Base-by-base conservation (phyloP, 2,888 invertebrate species). In the Meta bourneti region DNA sequence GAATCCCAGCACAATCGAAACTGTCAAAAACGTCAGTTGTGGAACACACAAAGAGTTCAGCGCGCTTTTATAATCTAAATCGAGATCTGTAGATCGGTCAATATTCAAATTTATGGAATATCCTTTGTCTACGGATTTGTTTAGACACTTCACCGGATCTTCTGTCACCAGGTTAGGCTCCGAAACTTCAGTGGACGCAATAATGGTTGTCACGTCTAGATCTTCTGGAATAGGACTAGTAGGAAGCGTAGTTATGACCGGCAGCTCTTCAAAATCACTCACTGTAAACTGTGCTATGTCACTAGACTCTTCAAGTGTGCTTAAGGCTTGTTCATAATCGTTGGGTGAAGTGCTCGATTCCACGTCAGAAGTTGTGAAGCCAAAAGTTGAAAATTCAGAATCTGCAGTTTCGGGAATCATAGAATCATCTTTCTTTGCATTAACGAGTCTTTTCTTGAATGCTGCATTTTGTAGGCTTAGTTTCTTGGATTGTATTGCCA, bases 31-130 rank as follows among this genome's bases (percentile, higher is more conserved):
- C 20, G 34, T 71, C 11, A 61, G 7, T 61, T 52, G 16, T 52
- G 87, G 74, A 48, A 87, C 48, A 51, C 80, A 79, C 19, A 51
- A 52, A 8, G 11, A 51, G 19, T 54, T 74, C 71, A 20, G 5
- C 9, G 6, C n/a, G 16, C n/a, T 11, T 19, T 5, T 82, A 11
- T 49, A 8, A 4, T 34, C 8, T 19, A 1, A 52, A n/a, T 13
- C 13, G 13, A 20, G 48, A 34, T 13, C 13, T 48, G 11, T n/a
- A 77, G 52, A 7, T 34, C 34, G 34, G 34, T 34, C 34, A 34
- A 34, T 34, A 51, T 5, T 1, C 19, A n/a, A 51, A n/a, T 7
- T 77, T n/a, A 34, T 34, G 34, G 34, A 34, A 34, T 34, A 34
- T 19, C 8, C 19, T 19, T 51, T 51, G n/a, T 51, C 61, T 69